A percentile compares a stretch with the other conserved stretches of the same genome.
phyloP scores from a whole-genome alignment of 2,888 invertebrate species.

The Aradus depressus region DNA sequence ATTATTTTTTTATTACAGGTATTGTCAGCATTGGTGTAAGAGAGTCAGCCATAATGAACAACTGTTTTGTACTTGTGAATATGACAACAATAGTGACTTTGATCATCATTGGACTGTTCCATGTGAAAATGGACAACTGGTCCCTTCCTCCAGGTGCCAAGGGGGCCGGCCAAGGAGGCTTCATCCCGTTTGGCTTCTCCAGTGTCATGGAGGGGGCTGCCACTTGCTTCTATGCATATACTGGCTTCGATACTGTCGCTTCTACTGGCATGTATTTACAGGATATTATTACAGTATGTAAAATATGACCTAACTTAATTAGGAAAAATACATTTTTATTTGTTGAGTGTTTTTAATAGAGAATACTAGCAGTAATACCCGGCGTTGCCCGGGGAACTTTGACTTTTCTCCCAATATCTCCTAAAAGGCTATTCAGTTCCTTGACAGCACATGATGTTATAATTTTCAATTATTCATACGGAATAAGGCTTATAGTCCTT shows the following conservation, averaged over 20 bases:
- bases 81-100: slow-evolving; percentile 69
- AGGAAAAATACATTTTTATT: too few species aligned
- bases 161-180: slow-evolving; percentile 57
- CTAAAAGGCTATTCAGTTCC: too few species aligned
- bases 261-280: slow-evolving; percentile 56
- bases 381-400: too few species aligned
- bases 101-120: slow-evolving; percentile 68
- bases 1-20: slow-evolving; percentile 2
- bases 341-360: too few species aligned
- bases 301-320: too few species aligned
- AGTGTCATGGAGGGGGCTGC: slow-evolving; percentile 74
- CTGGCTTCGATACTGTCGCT: slow-evolving; percentile 86
- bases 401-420: too few species aligned
- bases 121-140: slow-evolving; percentile 38
- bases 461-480: too few species aligned
- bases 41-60: slow-evolving; percentile 78
- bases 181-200: slow-evolving; percentile 68
- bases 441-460: too few species aligned
- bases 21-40: slow-evolving; percentile 52
- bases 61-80: slow-evolving; percentile 83
- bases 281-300: too few species aligned
- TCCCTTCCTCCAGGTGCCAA: slow-evolving; percentile 13
- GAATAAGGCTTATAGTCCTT: too few species aligned
- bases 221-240: slow-evolving; percentile 87
- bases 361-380: too few species aligned